Evolutionary conservation across 2,113 vertebrate species (phyloP), one percentile per base, ranked within the genome.

Genomic region (Bujurquina vittata): DNA sequence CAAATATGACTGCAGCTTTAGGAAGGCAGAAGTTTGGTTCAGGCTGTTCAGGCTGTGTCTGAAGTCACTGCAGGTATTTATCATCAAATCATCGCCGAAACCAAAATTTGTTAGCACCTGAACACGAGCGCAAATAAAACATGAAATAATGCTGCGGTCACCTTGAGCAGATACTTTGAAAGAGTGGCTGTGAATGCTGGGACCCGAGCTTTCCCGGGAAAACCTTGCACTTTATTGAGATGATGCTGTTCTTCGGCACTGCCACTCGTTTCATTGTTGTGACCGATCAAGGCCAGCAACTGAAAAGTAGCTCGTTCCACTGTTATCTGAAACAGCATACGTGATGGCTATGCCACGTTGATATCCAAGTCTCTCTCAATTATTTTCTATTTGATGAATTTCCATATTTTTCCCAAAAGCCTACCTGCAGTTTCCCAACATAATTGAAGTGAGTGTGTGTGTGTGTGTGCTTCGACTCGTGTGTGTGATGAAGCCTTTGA

Each of bases 381-480:
- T 43, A 52, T 43, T 52, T 72, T 72, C 43, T 72, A n/a, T 33
- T 33, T 72, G 67, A 72, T 72, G 18, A 72, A 72, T 72, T 54
- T 54, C 67, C 26, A 72, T 22, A 58, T n/a, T 57, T 77, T 60
- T 15, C 55, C 14, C 14, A 20, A 26, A 29, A 81, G 56, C 40
- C 56, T 35, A 22, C 40, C 11, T 81, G 1, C 10, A 55, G 14
- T 72, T 61, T 73, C 52, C 54, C 3, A 52, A 56, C 33, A 52
- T 59, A 23, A 84, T 4, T 79, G 31, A 72, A 33, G 63, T 61
- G 14, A 79, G 78, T 67, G 12, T 14, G 14, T 26, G 26, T 26
- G 26, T 26, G 26, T 14, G 14, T 29, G 3, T 54, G 1, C 63
- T 78, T 78, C 46, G 72, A 26, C 67, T 67, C 37, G 20, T 20